A percentile compares a stretch with the other conserved stretches of the same genome.
These are phyloP conservation scores for Xenopus petersii DNA, from an alignment of 2,797 vertebrate genomes.

Conservation along the genomic window DNA sequence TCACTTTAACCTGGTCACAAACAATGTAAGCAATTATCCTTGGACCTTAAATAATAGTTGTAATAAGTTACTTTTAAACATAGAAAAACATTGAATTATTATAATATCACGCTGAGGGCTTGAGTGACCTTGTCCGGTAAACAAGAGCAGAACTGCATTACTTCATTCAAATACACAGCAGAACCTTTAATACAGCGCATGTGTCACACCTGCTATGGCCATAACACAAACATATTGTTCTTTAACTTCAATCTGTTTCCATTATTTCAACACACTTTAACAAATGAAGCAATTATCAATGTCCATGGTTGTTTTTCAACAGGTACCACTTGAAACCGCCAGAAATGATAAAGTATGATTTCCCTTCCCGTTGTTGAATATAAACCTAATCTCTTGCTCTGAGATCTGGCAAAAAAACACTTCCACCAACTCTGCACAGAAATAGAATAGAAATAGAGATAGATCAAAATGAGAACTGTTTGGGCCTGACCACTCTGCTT, in stretches of 20 bases:
- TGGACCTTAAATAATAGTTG: conserved; percentile 46
- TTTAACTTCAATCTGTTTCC: not conserved
- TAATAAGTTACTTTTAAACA: conserved; percentile 46
- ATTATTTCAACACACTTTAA: not conserved
- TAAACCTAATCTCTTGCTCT: too few species aligned
- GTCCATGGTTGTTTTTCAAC: not conserved
- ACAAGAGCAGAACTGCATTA: conserved; percentile 40
- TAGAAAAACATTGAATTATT: conserved; percentile 37
- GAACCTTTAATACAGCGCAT: not conserved
- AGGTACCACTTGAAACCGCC: too few species aligned
- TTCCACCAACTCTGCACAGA: too few species aligned
- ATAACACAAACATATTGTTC: conserved; percentile 4
- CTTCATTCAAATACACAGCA: conserved; percentile 16
- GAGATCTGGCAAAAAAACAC: too few species aligned
- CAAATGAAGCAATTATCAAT: not conserved
- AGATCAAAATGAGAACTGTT: too few species aligned
- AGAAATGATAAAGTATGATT: too few species aligned
- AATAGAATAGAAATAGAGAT: too few species aligned
- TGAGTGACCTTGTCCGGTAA: conserved; percentile 31
- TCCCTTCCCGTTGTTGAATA: too few species aligned
- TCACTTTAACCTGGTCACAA: conserved; percentile 46
- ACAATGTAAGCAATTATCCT: conserved; percentile 43
- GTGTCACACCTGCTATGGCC: not conserved
- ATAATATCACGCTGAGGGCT: conserved; percentile 24
- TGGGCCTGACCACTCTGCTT: too few species aligned